These are phyloP conservation scores for Leptinotarsa haldemani DNA, from an alignment of 2,888 invertebrate species.

Conservation along the genomic window DNA sequence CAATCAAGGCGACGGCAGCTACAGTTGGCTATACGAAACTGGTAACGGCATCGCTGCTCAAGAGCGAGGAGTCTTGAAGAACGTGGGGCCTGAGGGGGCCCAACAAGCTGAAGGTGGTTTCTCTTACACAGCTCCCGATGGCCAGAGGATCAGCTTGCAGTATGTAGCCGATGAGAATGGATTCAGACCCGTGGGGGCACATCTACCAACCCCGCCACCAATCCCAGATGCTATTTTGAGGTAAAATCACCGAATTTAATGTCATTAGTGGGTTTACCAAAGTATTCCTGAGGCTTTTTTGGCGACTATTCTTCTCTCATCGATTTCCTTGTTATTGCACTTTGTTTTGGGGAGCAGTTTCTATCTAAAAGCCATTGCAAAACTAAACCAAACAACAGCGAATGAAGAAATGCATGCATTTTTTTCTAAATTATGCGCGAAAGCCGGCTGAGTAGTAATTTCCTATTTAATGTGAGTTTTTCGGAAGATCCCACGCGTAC, in stretches of 20 bases:
- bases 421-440: too few relatives aligned
- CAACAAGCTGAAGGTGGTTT: slow-evolving; percentile 68
- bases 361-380: too few relatives aligned
- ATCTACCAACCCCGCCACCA: slow-evolving; percentile 72
- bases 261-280: too few relatives aligned
- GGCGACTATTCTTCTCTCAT: too few relatives aligned
- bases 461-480: too few relatives aligned
- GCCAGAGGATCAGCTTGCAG: slow-evolving; percentile 68
- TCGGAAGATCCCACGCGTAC: too few relatives aligned
- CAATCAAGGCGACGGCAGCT: slow-evolving; percentile 60
- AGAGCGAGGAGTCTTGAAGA: slow-evolving; percentile 63
- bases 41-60: slow-evolving; percentile 65
- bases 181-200: slow-evolving; percentile 69
- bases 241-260: slow-evolving; percentile 44
- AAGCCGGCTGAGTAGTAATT: too few relatives aligned
- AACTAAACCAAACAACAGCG: too few relatives aligned
- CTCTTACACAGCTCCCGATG: slow-evolving; percentile 72
- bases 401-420: too few relatives aligned
- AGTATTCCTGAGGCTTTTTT: too few relatives aligned
- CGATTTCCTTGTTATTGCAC: too few relatives aligned
- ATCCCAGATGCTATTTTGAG: slow-evolving; percentile 71
- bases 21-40: slow-evolving; percentile 68
- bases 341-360: too few relatives aligned
- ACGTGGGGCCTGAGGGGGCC: slow-evolving; percentile 63
- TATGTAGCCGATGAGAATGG: slow-evolving; percentile 73